Base-by-base conservation (phyloP, 2,113 vertebrate genomes). In the Cebus imitator region DNA sequence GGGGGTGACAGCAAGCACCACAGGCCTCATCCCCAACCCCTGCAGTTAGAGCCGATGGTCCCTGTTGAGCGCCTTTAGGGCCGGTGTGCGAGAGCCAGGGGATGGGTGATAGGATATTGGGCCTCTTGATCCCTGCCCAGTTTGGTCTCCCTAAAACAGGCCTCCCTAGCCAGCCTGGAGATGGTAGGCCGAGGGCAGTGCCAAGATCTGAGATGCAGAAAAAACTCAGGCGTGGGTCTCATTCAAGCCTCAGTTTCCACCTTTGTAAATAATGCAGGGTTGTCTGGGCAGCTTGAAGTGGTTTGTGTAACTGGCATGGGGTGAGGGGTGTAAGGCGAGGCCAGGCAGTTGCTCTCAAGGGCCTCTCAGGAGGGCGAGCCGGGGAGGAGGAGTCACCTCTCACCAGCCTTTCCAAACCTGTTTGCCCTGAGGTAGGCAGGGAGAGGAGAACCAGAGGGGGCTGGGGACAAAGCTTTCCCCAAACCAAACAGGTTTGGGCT, bases 241-340 rank as follows among this genome's bases (percentile, higher is more conserved):
- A 0, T 45, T 10, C 27, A 83, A 88, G 70, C 86, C 96, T 97
- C 95, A 58, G 87, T 95, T 96, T 97, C 93, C 64, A 84, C 50
- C 52, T 50, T n/a, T 78, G 52, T 72, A 35, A 72, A 78, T 73
- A 52, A 84, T 20, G 14, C 9, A 11, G n/a, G 6, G 76, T 89
- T 75, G 72, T 87, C 23, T 4, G 50, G 68, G 50, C 35, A 45
- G 84, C 87, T n/a, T 78, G 87, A 84, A 88, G 86, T 72, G 73
- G 89, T 37, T 94, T 96, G 82, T 95, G 40, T 81, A 88, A 89
- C 37, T n/a, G 6, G 30, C 55, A 6, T n/a, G 17, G 81, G 6
- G 13, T 45, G 23, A 68, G 43, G 43, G 70, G 17, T 48, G 12
- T 6, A 23, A 55, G 79, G 43, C 75, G 20, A 82, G 87, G 43